Percentiles rank a stretch among this genome's conserved stretches.
Evolutionary conservation across 2,888 invertebrate species (phyloP).

Genomic region (Melieria picta): DNA sequence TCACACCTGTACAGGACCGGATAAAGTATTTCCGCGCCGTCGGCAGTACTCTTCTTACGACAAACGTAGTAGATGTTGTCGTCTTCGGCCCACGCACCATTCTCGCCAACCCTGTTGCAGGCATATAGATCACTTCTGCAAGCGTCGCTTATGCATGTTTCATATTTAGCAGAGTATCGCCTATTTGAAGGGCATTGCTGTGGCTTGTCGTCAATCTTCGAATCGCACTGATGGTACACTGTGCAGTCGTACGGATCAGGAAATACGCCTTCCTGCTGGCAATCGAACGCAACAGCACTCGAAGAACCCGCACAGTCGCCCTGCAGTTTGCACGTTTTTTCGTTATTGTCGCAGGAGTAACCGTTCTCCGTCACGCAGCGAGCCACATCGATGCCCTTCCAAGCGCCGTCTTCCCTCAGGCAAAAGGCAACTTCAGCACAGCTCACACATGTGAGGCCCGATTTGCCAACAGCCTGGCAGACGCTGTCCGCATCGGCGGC

Average conservation of each 20-base stretch:
- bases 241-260: conserved; percentile 63
- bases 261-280: conserved; percentile 52
- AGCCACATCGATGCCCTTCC: conserved; percentile 48
- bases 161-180: conserved; percentile 50
- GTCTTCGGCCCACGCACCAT: no score
- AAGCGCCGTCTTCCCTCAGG: conserved; percentile 42
- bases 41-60: no score
- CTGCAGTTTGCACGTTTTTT: no score
- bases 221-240: conserved; percentile 57
- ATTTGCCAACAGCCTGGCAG: no score
- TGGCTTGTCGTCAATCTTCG: conserved; percentile 46
- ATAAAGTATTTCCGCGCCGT: no score
- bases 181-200: conserved; percentile 49
- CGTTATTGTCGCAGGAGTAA: conserved; percentile 53
- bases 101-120: no score
- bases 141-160: conserved; percentile 43
- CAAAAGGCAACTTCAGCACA: conserved; percentile 53
- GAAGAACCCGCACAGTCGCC: no score
- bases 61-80: no score
- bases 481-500: no score
- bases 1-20: no score
- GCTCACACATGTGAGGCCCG: conserved; percentile 50
- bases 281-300: conserved; percentile 47
- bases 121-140: no score
- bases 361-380: conserved; percentile 46